Evolutionary conservation across 2,888 invertebrate genomes (phyloP), one percentile per base, ranked within the genome.

Genomic region (Lissonota sp.): DNA sequence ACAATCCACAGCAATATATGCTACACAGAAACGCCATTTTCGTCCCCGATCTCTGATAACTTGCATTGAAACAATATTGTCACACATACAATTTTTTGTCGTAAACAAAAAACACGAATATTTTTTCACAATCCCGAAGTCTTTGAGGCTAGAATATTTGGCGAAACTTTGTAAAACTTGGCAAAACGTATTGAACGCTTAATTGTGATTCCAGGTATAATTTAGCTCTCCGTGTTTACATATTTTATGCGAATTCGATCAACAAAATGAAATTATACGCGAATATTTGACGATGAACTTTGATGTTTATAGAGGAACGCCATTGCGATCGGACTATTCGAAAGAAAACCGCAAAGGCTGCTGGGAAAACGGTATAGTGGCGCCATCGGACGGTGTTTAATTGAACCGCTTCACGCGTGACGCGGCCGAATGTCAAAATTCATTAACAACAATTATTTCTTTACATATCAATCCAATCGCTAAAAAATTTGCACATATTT

Each of bases 311-410:
- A 5, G 51, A 14, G 51, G 14, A 14, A 53, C 6, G 51, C 5
- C 51, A 7, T 49, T 49, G 7, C 26, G 26, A 26, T 26, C 26
- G 26, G 26, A 26, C 26, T 5, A 14, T 53, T 53, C 51, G 14
- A 53, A 53, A 53, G 14, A 7, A 53, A 53, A 14, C 51, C 51
- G 51, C 49, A 10, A 5, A 53, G 51, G 14, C 51, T 53, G 12
- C 14, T 14, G 51, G 51, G 51, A 53, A 53, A 14, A 53, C 51
- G 14, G 12, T 12, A 53, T 53, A 16, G 51, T 53, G 51, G 51
- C 51, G 12, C 51, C 14, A 53, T 14, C 51, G 12, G 14, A 53
- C 51, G 51, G 7, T 5, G 12, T 26, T 3, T 26, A 26, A 26
- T 26, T 1, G 26, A 26, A 26, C 26, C 26, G 26, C 26, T 26